Percentiles rank a stretch among this genome's conserved stretches.
Conservation (phyloP, 92 coral and sea anemone genomes). For the Zoanthus sansibaricus region DNA sequence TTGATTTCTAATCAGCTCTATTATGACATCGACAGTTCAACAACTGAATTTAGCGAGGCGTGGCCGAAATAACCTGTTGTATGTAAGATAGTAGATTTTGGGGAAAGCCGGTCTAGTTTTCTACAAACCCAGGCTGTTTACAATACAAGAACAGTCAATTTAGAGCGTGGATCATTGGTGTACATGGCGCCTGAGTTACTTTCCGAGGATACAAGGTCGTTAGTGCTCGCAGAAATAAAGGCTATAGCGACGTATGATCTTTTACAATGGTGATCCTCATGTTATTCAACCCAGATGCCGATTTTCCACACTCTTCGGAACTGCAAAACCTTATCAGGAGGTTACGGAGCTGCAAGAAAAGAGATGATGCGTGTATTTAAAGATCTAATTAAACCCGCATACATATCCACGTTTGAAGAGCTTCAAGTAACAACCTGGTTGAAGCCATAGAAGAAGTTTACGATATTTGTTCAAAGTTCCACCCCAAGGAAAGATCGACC, state of each 20-base stretch:
- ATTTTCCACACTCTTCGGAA: background rate
- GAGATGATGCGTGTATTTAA: background rate
- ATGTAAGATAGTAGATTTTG: background rate
- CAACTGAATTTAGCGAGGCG: background rate
- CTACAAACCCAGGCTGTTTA: background rate
- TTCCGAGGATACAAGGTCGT: background rate
- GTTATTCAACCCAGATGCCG: background rate
- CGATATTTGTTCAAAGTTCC: background rate
- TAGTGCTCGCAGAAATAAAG: background rate
- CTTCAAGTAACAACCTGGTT: background rate
- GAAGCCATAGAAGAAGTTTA: background rate
- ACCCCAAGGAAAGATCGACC: background rate
- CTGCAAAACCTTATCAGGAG: background rate
- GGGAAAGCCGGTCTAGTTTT: background rate
- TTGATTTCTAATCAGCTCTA: background rate
- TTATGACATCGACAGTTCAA: background rate
- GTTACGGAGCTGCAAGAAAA: background rate
- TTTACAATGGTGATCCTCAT: background rate
- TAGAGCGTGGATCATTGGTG: background rate
- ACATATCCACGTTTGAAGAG: background rate
- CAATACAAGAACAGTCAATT: background rate
- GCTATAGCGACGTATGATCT: background rate
- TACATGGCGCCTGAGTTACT: background rate
- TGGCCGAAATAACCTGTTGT: background rate
- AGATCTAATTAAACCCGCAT: background rate